Evolutionary conservation across 2,797 vertebrate genomes (phyloP), one percentile per base, ranked within the genome.

Genomic region (Periophthalmus magnuspinnatus): DNA sequence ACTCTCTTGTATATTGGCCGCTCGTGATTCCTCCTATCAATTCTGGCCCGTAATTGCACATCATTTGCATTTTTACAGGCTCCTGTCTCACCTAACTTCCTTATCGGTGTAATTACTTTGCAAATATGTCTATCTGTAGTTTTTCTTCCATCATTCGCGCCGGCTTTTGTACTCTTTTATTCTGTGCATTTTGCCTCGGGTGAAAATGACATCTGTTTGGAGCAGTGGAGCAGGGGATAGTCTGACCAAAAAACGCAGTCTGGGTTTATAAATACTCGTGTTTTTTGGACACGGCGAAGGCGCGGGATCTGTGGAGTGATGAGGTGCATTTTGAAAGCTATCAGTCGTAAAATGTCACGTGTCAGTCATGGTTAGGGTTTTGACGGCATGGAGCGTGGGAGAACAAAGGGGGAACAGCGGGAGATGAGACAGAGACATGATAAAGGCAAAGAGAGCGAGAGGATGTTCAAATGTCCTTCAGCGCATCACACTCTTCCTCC

Each of bases 61-160:
- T 50, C 52, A 83, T 88, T 85, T 78, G 48, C 65, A 67, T 87
- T 70, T 71, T 68, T 69, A 71, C 59, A 72, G 62, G 62, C 57
- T 64, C 54, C 68, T 69, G 70, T 83, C 70, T 61, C 74, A 80
- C 77, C 65, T 65, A 70, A 69, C 71, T 65, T 41, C 56, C 74
- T 86, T 79, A 86, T 83, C 74, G 72, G 47, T 70, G 71, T 84
- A 81, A 84, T 88, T 81, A 84, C 77, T 81, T 84, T 70, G 67
- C 75, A 73, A 60, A 78, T 38, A 87, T 81, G 70, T 71, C 32
- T 69, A 75, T 81, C 67, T 64, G 52, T 65, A 71, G 0, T 50
- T 55, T 67, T 69, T 69, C 63, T 38, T 68, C 66, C 47, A 65
- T 72, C 41, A 64, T 80, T 83, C 80, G 58, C 41, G 75, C 78